Conservation (phyloP, 2,888 invertebrate genomes). For the Gastracanthus pulcherrimus region DNA sequence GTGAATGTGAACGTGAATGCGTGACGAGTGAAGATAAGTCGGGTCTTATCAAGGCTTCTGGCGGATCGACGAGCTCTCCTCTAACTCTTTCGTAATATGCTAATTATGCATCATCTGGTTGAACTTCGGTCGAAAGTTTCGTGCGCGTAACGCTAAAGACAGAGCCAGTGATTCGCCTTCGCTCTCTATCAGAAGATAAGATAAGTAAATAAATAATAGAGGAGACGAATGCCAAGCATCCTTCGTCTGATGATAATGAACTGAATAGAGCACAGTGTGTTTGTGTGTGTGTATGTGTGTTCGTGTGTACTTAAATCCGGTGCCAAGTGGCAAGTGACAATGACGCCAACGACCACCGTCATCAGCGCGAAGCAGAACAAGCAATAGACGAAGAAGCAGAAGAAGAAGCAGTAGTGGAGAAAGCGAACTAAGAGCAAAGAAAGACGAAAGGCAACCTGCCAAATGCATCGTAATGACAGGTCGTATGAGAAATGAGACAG, state of each 20-base stretch:
- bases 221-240: too few species aligned
- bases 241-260: too few species aligned
- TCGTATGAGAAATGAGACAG: too few species aligned
- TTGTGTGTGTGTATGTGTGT: too few species aligned
- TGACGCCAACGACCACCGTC: too few species aligned
- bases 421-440: background rate
- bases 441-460: background rate
- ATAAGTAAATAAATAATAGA: conserved; percentile 10
- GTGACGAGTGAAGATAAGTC: too few species aligned
- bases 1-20: background rate
- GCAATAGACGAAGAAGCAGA: background rate
- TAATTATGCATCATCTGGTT: too few species aligned
- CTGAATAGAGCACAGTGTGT: too few species aligned
- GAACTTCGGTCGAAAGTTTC: too few species aligned
- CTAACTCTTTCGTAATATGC: too few species aligned
- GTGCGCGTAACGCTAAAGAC: background rate
- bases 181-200: background rate
- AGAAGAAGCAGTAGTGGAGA: background rate
- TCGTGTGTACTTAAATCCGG: background rate
- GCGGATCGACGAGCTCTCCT: background rate
- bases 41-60: background rate
- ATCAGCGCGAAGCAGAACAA: too few species aligned
- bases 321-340: too few species aligned
- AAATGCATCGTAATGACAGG: background rate
- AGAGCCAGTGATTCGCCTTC: background rate